A percentile compares a stretch with the other conserved stretches of the same genome.
phyloP scores from a whole-genome alignment of 1,140 invertebrate species.

The Scylla paramamosain region DNA sequence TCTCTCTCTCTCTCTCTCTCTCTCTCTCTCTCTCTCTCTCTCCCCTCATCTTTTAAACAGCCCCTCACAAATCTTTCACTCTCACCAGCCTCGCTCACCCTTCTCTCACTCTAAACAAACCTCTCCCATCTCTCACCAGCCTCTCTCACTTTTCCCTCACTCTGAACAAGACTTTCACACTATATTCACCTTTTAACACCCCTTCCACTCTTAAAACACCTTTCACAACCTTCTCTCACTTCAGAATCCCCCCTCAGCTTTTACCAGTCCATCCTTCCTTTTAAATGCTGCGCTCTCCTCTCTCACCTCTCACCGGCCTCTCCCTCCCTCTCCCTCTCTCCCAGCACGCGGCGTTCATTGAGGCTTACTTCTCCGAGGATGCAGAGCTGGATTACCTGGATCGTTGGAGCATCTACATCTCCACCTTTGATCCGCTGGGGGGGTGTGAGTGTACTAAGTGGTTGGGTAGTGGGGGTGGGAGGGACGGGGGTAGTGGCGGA shows the following conservation, averaged over 20 bases:
- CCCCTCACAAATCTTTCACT: no score
- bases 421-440: conserved; percentile 78
- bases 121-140: no score
- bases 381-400: conserved; percentile 71
- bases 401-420: conserved; percentile 78
- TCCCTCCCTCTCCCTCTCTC: neutral
- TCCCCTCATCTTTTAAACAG: neutral
- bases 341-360: conserved; percentile 78
- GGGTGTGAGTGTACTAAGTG: conserved; percentile 32
- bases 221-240: neutral
- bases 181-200: no score
- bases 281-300: neutral
- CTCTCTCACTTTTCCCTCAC: no score
- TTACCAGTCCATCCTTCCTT: neutral
- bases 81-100: no score
- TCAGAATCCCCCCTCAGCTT: neutral
- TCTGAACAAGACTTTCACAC: no score
- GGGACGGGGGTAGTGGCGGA: no score
- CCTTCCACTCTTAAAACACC: neutral
- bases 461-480: no score
- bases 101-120: no score
- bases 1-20: neutral
- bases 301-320: neutral
- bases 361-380: conserved; percentile 77
- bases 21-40: neutral